A percentile compares a stretch with the other conserved stretches of the same genome.
phyloP scores from a whole-genome alignment of 2,797 vertebrate species.

The Delichon dasypus region DNA sequence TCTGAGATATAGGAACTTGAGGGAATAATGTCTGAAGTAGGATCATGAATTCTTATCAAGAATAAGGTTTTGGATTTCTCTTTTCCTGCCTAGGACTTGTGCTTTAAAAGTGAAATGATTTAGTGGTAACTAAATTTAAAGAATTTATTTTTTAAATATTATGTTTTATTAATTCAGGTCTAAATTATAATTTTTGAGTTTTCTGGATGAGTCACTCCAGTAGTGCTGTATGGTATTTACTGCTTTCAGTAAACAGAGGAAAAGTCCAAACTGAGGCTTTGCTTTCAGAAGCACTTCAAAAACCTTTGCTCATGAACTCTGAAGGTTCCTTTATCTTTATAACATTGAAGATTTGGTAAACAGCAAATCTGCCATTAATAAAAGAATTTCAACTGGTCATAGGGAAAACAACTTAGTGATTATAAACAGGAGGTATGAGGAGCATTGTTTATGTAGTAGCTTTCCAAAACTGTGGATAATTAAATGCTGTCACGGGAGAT shows the following conservation, averaged over 20 bases:
- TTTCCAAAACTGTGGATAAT: slow-evolving; percentile 41
- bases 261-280: not conserved
- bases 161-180: not conserved
- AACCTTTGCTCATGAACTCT: not conserved
- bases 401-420: not conserved
- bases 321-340: not conserved
- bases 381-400: not conserved
- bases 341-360: not conserved
- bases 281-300: not conserved
- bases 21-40: not conserved
- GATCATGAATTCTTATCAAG: not conserved
- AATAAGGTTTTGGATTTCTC: not conserved
- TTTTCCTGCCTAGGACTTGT: not conserved
- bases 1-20: not conserved
- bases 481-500: slow-evolving; percentile 15
- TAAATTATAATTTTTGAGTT: not conserved
- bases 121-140: not conserved
- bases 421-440: not conserved
- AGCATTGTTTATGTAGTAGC: slow-evolving; percentile 16
- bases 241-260: not conserved
- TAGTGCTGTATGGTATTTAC: not conserved
- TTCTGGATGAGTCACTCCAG: not conserved
- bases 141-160: not conserved
- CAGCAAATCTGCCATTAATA: not conserved
- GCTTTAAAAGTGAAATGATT: not conserved